Evolutionary conservation across 2,888 invertebrate genomes (phyloP).

Genomic region (Phengaris alcon): DNA sequence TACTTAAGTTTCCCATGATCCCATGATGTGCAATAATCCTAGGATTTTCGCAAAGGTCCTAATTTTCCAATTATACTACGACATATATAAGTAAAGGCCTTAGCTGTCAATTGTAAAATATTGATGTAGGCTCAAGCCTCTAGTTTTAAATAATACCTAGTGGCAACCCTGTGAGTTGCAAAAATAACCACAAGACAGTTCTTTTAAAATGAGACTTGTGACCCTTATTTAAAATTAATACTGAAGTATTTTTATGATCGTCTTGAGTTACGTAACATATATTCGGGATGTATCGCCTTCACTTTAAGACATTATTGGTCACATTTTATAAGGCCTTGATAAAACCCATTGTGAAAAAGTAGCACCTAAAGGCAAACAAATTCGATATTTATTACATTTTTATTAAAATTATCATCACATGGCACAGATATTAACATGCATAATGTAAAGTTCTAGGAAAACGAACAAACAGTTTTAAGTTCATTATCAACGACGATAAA

Average conservation of each 20-base stretch:
- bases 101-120: too few species aligned
- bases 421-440: neutral
- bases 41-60: too few species aligned
- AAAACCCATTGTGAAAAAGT: neutral
- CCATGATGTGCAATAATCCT: too few species aligned
- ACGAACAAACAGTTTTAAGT: neutral
- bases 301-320: slow-evolving; percentile 6
- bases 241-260: slow-evolving; percentile 18
- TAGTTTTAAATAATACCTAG: too few species aligned
- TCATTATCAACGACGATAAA: neutral
- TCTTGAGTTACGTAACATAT: slow-evolving; percentile 23
- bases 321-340: slow-evolving; percentile 4
- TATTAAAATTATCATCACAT: neutral
- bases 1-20: too few species aligned
- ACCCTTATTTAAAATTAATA: slow-evolving; percentile 29
- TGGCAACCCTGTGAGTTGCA: slow-evolving; percentile 13
- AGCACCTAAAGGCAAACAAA: neutral
- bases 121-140: too few species aligned
- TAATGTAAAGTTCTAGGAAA: neutral
- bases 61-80: too few species aligned
- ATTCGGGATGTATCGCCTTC: slow-evolving; percentile 24
- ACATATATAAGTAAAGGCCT: too few species aligned
- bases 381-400: neutral
- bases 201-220: slow-evolving; percentile 21
- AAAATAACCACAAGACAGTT: slow-evolving; percentile 19